Percentiles rank a stretch among this genome's conserved stretches.
Evolutionary conservation across 2,888 invertebrate species (phyloP).

Genomic region (Lydus trimaculatus): DNA sequence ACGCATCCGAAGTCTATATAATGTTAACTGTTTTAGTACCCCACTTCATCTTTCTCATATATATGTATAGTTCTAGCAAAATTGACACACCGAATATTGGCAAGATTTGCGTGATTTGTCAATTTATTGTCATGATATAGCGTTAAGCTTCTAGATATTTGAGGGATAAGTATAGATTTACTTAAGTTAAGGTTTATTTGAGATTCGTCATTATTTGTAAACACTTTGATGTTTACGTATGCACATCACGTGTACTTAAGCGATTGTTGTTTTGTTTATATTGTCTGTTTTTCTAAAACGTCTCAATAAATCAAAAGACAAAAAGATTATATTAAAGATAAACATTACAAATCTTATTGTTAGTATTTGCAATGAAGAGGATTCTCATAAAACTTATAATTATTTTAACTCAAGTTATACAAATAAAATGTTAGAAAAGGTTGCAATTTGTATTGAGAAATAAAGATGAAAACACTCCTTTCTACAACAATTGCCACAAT

Average conservation of each 20-base stretch:
- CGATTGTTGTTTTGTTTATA: background rate
- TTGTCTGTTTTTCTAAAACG: background rate
- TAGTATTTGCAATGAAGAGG: background rate
- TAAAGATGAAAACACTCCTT: conserved; percentile 21
- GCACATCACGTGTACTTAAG: background rate
- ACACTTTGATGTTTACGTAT: background rate
- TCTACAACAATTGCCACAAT: conserved; percentile 24
- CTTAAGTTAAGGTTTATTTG: background rate
- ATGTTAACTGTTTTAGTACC: conserved; percentile 15
- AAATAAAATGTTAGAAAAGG: background rate
- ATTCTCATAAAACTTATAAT: background rate
- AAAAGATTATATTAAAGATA: background rate
- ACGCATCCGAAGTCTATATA: conserved; percentile 52
- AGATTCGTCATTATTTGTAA: background rate
- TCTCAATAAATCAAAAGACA: background rate
- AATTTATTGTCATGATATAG: background rate
- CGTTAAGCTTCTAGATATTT: background rate
- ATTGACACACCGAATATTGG: conserved; percentile 25
- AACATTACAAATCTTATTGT: background rate
- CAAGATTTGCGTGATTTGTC: conserved; percentile 28
- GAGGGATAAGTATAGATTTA: background rate
- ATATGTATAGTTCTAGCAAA: conserved; percentile 20
- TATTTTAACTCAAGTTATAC: background rate
- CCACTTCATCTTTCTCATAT: conserved; percentile 17
- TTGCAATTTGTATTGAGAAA: background rate